Base-by-base conservation (phyloP, 2,113 vertebrate genomes). In the Mastomys coucha region DNA sequence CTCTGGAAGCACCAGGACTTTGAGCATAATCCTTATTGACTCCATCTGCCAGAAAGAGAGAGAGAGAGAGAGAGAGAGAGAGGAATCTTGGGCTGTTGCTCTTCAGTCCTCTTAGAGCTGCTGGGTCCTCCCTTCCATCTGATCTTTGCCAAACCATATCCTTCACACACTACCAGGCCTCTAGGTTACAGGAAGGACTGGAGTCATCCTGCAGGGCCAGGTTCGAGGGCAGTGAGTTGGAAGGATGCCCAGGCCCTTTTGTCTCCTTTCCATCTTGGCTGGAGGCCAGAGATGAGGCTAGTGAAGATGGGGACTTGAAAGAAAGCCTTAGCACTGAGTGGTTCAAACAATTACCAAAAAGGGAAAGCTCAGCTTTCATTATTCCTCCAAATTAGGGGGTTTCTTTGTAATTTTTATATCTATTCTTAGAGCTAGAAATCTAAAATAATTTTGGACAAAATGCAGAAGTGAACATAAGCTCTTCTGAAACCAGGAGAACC, bases 21-120 rank as follows among this genome's bases (percentile, higher is more conserved):
- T 96, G 92, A 87, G 95, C 94, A 56, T 98, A 98, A 98, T 98
- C 96, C 96, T 98, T 93, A 98, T 97, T 98, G 97, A 98, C 97
- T 98, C 97, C 95, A 97, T 96, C 97, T 98, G 98, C 88, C 5
- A 58, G 63, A 63, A 51, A 89, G 49, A 45, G 65, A 31, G 51
- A 45, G 36, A 53, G 20, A 73, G 33, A 58, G 28, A 56, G 31
- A 58, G 45, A 58, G 20, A 39, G 49, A 60, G 36, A 45, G 3
- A 42, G 33, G 36, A 28, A n/a, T 60, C 56, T 28, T 77, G 3
- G 16, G 13, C 58, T 33, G 63, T 69, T 28, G 5, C 26, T 70
- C 53, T 51, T 53, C 77, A 65, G 88, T 31, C 36, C 14, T 87
- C 53, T 36, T 0, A 0, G 20, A 76, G n/a, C 36, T 20, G 17